Conservation (phyloP, 2,888 invertebrate species). For the Drosophila trichaetosa region DNA sequence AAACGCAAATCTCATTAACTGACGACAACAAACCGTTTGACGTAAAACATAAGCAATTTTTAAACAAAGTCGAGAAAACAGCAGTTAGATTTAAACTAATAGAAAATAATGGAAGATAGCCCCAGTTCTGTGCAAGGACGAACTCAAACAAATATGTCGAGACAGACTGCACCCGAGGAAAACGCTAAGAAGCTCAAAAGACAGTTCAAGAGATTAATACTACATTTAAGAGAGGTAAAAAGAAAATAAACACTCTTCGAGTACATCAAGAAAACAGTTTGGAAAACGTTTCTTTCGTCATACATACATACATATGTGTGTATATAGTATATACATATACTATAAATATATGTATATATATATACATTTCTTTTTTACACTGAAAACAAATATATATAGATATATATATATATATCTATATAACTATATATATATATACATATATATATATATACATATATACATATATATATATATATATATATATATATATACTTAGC, state of each 20-base stretch:
- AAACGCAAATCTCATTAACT: constrained; percentile 42
- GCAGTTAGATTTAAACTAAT: constrained; percentile 42
- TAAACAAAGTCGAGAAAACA: constrained; percentile 36
- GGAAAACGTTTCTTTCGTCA: constrained; percentile 64
- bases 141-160: constrained; percentile 8
- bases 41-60: constrained; percentile 70
- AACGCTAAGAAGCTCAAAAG: constrained; percentile 15
- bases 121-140: constrained; percentile 18
- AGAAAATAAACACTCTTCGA: constrained; percentile 40
- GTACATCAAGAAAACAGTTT: constrained; percentile 54
- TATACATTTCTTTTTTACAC: constrained; percentile 73
- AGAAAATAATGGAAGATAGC: constrained; percentile 31
- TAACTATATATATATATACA: constrained; percentile 34
- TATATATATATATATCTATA: constrained; percentile 28
- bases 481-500: constrained; percentile 48
- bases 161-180: constrained; percentile 30
- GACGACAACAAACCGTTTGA: constrained; percentile 44
- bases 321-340: constrained; percentile 24
- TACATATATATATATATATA: constrained; percentile 28
- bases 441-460: constrained; percentile 33
- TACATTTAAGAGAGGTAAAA: constrained; percentile 34
- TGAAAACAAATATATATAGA: constrained; percentile 47
- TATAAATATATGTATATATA: constrained; percentile 34
- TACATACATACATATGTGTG: constrained; percentile 26
- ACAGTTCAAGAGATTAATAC: constrained; percentile 36